phyloP scores from a whole-genome alignment of 2,888 invertebrate species.

The Pseudococcus viburni region DNA sequence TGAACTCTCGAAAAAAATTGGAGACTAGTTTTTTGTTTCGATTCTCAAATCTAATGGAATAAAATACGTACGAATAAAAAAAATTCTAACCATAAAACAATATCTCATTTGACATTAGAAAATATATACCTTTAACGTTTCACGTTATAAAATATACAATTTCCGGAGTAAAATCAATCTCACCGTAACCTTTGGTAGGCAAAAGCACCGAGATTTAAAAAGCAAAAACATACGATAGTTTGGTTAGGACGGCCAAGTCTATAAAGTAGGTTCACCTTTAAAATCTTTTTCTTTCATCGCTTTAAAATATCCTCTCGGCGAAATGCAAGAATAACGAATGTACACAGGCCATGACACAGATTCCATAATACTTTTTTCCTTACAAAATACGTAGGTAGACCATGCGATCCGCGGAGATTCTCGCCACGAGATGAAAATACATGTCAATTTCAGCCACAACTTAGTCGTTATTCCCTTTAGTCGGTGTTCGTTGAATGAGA shows the following conservation, averaged over 20 bases:
- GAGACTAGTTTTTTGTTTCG: too few species aligned
- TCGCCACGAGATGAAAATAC: conserved; percentile 13
- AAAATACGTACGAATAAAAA: neutral
- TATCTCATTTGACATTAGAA: neutral
- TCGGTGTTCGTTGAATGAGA: conserved; percentile 17
- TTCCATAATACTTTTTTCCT: neutral
- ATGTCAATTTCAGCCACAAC: conserved; percentile 36
- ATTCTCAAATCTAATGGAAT: too few species aligned
- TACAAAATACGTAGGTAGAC: neutral
- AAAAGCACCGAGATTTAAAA: neutral
- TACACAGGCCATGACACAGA: conserved; percentile 2
- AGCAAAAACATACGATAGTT: neutral
- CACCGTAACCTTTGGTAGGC: neutral
- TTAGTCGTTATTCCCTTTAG: neutral
- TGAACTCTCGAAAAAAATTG: too few species aligned
- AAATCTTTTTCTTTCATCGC: neutral
- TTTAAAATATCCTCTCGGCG: conserved; percentile 7
- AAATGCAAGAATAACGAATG: neutral
- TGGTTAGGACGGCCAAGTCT: neutral
- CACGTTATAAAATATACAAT: neutral
- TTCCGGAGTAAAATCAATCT: neutral
- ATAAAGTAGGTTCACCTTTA: neutral
- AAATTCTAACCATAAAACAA: neutral
- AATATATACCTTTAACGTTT: neutral
- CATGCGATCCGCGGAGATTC: neutral